A percentile compares a stretch with the other conserved stretches of the same genome.
phyloP scores from a whole-genome alignment of 2,113 vertebrate species.

The Calonectris borealis region DNA sequence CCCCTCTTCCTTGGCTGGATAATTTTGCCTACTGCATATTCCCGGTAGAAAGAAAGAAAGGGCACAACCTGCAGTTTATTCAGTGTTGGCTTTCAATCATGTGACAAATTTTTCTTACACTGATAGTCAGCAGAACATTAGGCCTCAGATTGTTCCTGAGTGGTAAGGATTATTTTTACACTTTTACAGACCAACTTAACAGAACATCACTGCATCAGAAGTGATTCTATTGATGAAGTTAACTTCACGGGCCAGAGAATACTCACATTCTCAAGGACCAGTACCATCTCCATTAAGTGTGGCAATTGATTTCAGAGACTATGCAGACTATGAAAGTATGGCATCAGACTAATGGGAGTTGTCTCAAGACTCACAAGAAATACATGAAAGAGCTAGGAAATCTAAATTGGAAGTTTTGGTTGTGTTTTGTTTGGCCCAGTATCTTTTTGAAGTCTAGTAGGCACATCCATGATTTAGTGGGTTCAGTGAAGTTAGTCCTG shows the following conservation, averaged over 20 bases:
- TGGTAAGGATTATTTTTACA: not conserved
- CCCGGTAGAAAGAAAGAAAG: not conserved
- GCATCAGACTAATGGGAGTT: not conserved
- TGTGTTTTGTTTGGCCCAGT: not conserved
- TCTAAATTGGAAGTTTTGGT: not conserved
- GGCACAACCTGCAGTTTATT: not conserved
- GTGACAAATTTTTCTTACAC: not conserved
- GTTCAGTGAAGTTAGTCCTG: not conserved
- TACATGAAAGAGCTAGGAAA: not conserved
- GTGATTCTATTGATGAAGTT: not conserved
- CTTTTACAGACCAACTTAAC: not conserved
- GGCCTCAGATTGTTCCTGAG: not conserved
- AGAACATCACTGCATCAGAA: not conserved
- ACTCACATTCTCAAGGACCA: not conserved
- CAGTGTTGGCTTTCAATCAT: not conserved
- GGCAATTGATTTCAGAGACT: not conserved
- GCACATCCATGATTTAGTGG: not conserved
- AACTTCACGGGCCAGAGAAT: not conserved
- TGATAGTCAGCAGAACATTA: not conserved
- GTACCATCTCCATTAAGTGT: not conserved
- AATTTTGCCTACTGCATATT: not conserved
- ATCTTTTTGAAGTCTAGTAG: not conserved
- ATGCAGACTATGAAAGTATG: not conserved
- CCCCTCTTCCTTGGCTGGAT: not conserved
- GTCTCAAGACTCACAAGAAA: not conserved